Evolutionary conservation across 2,888 invertebrate species (phyloP), one percentile per base, ranked within the genome.

Genomic region (Epinotia nisella): DNA sequence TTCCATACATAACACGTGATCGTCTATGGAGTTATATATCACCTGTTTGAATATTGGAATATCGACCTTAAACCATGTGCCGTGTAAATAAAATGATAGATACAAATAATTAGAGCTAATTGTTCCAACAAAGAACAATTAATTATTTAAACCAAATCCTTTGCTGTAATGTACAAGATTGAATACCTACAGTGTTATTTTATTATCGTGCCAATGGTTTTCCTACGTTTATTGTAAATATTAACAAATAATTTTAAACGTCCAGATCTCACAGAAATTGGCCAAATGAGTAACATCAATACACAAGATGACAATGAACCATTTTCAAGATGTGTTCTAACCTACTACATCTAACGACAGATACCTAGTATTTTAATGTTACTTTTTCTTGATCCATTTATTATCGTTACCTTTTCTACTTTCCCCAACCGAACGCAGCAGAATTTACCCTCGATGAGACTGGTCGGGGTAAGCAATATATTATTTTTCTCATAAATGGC

Each of bases 161-260:
- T 89, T 85, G 92, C 91, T 90, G 82, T 86, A 86, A 93, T 91
- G 92, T 93, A 93, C 93, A 93, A 92, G 83, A 85, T 86, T 72
- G 56, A 82, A 82, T 75, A 79, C 35, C 35, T 35, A 9, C 81
- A 79, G 80, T 86, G 82, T 83, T 83, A 81, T 82, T 85, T 84
- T 79, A 83, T 81, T 81, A 75, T 89, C 91, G 90, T 92, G 91
- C 91, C 90, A 91, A 91, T 90, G 84, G 82, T 87, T 67, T 66
- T 66, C 70, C 66, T 61, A 66, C 56, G 64, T 61, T 59, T 74
- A 74, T 56, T 76, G 77, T 78, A 76, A 76, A 75, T 78, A 75
- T 71, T 55, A 70, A 53, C 62, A 53, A 51, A 55, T 62, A 59
- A 66, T 53, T 66, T 68, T 39, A 29, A 21, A 41, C 4, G 41